Conservation (phyloP, 2,888 invertebrate genomes). For the Byasa hedistus region DNA sequence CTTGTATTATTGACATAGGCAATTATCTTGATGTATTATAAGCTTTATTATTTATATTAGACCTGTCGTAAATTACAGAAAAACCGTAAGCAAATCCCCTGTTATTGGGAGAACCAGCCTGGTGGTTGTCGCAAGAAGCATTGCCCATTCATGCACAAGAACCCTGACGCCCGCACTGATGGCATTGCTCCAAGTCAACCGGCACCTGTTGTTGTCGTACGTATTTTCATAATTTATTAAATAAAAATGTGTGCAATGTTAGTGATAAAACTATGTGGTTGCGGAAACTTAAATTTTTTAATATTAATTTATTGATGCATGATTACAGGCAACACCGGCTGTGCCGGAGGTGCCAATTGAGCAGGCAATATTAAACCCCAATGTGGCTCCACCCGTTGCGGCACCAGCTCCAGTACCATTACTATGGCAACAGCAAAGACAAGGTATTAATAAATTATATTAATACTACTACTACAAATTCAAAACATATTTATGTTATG, state of each 20-base stretch:
- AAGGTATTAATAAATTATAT: constrained; percentile 53
- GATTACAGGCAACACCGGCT: constrained; percentile 35
- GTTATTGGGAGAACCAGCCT: constrained; percentile 93
- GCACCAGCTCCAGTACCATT: constrained; percentile 63
- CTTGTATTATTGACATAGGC: not conserved
- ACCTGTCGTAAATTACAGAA: constrained; percentile 78
- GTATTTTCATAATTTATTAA: constrained; percentile 33
- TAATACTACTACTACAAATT: no score
- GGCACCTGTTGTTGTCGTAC: constrained; percentile 48
- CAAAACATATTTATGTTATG: no score
- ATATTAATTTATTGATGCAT: not conserved
- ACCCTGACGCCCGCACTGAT: constrained; percentile 72
- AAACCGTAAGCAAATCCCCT: constrained; percentile 89
- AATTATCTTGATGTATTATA: not conserved
- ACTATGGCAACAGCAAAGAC: constrained; percentile 72
- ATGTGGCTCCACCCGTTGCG: constrained; percentile 45
- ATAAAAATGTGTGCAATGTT: not conserved
- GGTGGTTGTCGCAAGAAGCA: constrained; percentile 91
- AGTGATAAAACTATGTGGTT: not conserved
- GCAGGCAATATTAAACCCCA: constrained; percentile 36
- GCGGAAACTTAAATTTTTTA: not conserved
- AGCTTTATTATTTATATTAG: not conserved
- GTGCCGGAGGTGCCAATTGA: constrained; percentile 35
- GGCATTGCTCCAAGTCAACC: constrained; percentile 74
- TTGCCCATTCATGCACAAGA: constrained; percentile 89